A percentile compares a stretch with the other conserved stretches of the same genome.
These are phyloP conservation scores for Alfaro cultratus DNA, from an alignment of 2,797 vertebrate species.

Conservation along the genomic window DNA sequence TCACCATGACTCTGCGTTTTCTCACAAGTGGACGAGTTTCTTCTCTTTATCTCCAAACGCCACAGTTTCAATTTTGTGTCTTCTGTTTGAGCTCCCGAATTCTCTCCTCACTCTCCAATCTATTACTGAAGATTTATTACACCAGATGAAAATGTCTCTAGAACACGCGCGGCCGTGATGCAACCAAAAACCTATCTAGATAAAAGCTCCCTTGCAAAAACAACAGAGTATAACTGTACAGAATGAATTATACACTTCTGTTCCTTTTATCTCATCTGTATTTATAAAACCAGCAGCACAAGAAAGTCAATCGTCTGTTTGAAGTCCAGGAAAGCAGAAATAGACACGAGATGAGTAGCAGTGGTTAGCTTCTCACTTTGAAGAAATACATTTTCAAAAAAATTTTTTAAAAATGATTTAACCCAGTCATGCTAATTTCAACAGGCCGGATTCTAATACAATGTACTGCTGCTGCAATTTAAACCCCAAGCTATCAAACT, in stretches of 20 bases:
- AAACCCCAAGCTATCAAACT: conserved; percentile 31
- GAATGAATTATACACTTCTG: background rate
- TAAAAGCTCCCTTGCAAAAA: background rate
- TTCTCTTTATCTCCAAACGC: conserved; percentile 17
- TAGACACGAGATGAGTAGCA: conserved; percentile 1
- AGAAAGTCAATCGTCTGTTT: background rate
- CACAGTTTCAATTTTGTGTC: conserved; percentile 28
- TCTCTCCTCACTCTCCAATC: conserved; percentile 13
- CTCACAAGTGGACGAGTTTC: conserved; percentile 28
- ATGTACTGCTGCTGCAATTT: conserved; percentile 4
- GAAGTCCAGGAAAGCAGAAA: conserved; percentile 7
- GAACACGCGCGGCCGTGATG: background rate
- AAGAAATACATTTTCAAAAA: conserved; percentile 11
- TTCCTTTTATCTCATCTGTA: background rate
- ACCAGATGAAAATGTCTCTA: background rate
- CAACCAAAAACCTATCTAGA: background rate
- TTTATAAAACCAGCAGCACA: background rate
- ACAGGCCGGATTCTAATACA: conserved; percentile 24
- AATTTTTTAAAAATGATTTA: background rate
- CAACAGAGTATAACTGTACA: background rate
- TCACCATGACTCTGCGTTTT: conserved; percentile 45
- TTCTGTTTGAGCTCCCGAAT: conserved; percentile 20
- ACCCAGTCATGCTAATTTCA: conserved; percentile 14
- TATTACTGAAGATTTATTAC: conserved; percentile 4
- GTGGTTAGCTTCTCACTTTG: conserved; percentile 11